Conservation (phyloP, 2,888 invertebrate species). For the Acheta domesticus region DNA sequence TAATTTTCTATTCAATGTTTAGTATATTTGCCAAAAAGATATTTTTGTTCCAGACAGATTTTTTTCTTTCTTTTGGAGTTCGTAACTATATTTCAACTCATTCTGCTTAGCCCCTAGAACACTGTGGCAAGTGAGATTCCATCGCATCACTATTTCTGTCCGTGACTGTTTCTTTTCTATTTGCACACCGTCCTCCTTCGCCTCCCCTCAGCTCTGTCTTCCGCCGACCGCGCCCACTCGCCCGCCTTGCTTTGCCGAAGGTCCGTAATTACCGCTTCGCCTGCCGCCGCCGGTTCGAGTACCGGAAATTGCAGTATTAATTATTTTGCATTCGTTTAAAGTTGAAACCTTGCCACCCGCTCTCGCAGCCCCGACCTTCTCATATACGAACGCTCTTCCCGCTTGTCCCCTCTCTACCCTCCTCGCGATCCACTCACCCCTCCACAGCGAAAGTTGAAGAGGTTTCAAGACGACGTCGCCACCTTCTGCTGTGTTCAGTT, state of each 20-base stretch:
- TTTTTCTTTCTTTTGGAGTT: too few relatives aligned
- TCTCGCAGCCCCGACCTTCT: neutral
- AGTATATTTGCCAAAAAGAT: too few relatives aligned
- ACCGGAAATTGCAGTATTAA: constrained; percentile 18
- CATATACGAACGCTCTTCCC: neutral
- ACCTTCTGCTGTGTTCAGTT: neutral
- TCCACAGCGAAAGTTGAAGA: too few relatives aligned
- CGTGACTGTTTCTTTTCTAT: too few relatives aligned
- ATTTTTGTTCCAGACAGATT: too few relatives aligned
- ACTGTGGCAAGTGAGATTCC: too few relatives aligned
- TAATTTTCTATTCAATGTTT: too few relatives aligned
- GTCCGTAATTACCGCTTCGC: constrained; percentile 8
- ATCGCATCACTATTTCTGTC: too few relatives aligned
- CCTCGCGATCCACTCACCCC: too few relatives aligned
- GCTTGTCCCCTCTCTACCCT: neutral
- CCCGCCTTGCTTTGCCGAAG: neutral
- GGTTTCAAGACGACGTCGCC: neutral
- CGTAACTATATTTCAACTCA: too few relatives aligned
- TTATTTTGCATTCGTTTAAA: constrained; percentile 18
- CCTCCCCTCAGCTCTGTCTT: neutral
- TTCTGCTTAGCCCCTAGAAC: too few relatives aligned
- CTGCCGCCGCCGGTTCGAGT: neutral
- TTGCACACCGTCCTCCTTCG: too few relatives aligned
- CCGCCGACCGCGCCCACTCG: neutral
- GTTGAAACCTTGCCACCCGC: neutral